Conservation (phyloP, 1,140 invertebrate genomes). For the Lethrus apterus region DNA sequence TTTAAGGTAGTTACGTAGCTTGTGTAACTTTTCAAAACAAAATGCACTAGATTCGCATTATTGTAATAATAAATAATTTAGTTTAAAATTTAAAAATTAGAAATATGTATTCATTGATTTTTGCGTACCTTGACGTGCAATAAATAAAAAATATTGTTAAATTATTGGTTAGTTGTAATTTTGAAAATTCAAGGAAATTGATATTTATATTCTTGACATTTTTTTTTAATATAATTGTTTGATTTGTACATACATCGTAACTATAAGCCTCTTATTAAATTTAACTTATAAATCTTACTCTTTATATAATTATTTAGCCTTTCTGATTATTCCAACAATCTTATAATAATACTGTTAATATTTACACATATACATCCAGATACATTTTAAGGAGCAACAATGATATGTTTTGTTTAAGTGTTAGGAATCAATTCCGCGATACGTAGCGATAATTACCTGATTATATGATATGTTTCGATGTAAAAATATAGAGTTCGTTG, state of each 20-base stretch:
- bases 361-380: constrained; percentile 15
- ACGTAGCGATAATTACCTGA: constrained; percentile 11
- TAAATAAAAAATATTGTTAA: constrained; percentile 8
- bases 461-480: not conserved
- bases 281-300: not conserved
- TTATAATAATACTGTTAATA: constrained; percentile 19
- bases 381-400: constrained; percentile 20
- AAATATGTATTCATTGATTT: no score
- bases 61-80: no score
- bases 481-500: not conserved
- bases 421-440: constrained; percentile 23
- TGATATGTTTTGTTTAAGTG: constrained; percentile 25
- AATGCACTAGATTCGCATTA: no score
- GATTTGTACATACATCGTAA: constrained; percentile 2
- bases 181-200: no score
- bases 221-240: constrained; percentile 7
- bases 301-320: constrained; percentile 5
- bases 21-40: constrained; percentile 10
- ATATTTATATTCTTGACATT: not conserved
- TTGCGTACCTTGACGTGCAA: not conserved
- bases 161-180: no score
- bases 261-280: constrained; percentile 5
- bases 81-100: no score
- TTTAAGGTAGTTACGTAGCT: constrained; percentile 9
- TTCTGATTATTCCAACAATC: not conserved